These are phyloP conservation scores for Dromaius novaehollandiae DNA, from an alignment of 2,113 vertebrate species.

Conservation along the genomic window DNA sequence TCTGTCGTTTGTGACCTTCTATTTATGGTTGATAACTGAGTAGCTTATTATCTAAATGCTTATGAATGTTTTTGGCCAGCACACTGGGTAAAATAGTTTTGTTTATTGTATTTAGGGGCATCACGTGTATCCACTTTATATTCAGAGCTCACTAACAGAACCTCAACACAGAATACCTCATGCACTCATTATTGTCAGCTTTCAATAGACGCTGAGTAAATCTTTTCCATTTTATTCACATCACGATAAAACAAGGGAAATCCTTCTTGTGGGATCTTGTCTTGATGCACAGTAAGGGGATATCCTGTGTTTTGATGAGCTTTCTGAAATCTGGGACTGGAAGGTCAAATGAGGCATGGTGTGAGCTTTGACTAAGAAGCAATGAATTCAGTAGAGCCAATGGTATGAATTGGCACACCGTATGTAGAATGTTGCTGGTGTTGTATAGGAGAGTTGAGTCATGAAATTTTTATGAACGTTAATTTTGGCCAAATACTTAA, in stretches of 20 bases:
- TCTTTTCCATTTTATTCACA: background rate
- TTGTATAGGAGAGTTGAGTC: background rate
- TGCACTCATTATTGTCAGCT: background rate
- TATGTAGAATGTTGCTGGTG: background rate
- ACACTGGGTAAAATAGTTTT: background rate
- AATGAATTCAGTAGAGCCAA: background rate
- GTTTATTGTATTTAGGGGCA: background rate
- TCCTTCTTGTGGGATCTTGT: background rate
- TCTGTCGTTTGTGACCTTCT: background rate
- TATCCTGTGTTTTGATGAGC: background rate
- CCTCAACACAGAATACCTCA: background rate
- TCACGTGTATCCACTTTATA: background rate
- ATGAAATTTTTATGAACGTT: background rate
- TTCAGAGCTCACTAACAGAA: background rate
- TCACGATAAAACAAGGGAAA: background rate
- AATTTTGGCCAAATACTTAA: background rate
- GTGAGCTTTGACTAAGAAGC: background rate
- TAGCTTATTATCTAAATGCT: background rate
- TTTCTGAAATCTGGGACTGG: background rate
- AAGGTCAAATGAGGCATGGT: background rate
- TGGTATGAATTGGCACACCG: background rate
- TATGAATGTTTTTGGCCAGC: background rate
- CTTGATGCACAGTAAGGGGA: background rate
- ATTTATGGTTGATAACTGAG: background rate
- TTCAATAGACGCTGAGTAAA: background rate